A percentile compares a stretch with the other conserved stretches of the same genome.
phyloP scores from a whole-genome alignment of 2,113 vertebrate species.

The Eulemur rufifrons region DNA sequence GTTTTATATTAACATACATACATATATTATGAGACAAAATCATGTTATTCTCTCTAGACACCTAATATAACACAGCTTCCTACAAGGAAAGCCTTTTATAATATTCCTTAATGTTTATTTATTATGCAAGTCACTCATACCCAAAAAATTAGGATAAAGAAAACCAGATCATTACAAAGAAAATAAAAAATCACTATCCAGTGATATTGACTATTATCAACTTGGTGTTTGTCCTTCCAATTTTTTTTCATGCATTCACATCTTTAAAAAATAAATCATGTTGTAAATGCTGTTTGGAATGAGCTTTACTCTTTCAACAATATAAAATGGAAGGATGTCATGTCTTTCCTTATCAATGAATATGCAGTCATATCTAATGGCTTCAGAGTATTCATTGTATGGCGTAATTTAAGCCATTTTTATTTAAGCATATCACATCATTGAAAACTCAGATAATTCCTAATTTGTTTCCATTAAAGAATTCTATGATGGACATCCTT shows the following conservation, averaged over 20 bases:
- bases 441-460: not conserved
- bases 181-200: not conserved
- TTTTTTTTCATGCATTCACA: not conserved
- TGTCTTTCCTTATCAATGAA: not conserved
- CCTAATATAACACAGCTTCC: not conserved
- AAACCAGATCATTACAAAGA: not conserved
- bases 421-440: not conserved
- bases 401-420: not conserved
- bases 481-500: not conserved
- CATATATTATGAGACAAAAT: not conserved
- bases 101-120: not conserved
- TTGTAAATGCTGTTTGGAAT: not conserved
- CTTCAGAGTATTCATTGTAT: not conserved
- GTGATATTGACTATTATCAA: not conserved
- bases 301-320: not conserved
- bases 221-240: not conserved
- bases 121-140: not conserved
- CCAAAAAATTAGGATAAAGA: not conserved
- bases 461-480: not conserved
- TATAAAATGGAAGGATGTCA: not conserved
- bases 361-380: not conserved
- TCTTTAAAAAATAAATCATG: not conserved
- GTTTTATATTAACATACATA: not conserved
- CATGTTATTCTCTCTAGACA: not conserved
- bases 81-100: slow-evolving; percentile 6